A percentile compares a stretch with the other conserved stretches of the same genome.
Conservation (phyloP, 2,797 vertebrate genomes). For the Phataginus tricuspis region DNA sequence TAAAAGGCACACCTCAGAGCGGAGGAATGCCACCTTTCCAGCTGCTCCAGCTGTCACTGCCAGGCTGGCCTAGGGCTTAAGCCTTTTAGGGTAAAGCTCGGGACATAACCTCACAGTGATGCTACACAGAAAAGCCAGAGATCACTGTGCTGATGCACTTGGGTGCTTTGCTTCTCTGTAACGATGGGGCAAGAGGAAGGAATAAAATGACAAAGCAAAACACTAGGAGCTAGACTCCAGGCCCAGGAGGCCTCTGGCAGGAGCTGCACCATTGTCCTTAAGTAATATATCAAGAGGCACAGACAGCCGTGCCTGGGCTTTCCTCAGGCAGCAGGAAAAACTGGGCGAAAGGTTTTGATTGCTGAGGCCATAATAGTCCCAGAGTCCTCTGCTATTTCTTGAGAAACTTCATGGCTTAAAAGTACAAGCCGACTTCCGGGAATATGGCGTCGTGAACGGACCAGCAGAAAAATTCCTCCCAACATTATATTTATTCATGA, state of each 20-base stretch:
- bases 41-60: neutral
- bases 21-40: neutral
- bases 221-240: rapidly evolving
- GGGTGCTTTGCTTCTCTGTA: neutral
- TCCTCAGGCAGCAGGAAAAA: neutral
- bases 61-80: neutral
- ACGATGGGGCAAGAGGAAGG: neutral
- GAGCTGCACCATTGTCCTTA: neutral
- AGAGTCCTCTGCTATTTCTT: neutral
- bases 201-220: no score
- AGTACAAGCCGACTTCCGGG: no score
- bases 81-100: slow-evolving; percentile 10
- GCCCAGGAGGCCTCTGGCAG: neutral
- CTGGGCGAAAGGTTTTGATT: slow-evolving; percentile 39
- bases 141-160: rapidly evolving
- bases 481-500: no score
- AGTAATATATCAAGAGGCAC: neutral
- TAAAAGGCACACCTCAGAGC: neutral
- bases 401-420: neutral
- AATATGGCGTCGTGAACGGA: no score
- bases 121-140: neutral
- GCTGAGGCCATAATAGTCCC: neutral
- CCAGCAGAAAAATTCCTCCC: no score
- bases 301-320: neutral
- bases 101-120: neutral